Base-by-base conservation (phyloP, 2,797 vertebrate species). In the Neostethus bicornis region DNA sequence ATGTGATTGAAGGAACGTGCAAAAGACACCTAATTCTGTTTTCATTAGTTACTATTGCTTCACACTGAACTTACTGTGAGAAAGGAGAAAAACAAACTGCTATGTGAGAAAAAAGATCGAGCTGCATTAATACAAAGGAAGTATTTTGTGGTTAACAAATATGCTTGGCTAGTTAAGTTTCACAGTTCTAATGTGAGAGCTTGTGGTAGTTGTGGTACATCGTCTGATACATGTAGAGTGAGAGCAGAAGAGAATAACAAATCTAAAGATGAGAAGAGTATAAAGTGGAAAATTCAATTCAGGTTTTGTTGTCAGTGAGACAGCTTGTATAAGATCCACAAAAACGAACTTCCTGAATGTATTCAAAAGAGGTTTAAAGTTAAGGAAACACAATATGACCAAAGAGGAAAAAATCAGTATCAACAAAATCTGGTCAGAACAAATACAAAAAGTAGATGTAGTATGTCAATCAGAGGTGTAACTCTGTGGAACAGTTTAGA, bases 231-330 rank as follows among this genome's bases (percentile, higher is more conserved):
- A 71, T 44, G 7, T 35, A 49, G 7, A 51, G 19, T 51, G 20
- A 75, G 77, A 77, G 50, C 28, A 55, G 62, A 83, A 79, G 51
- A 46, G 42, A 46, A 59, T 13, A 52, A 54, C 60, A 29, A 23
- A 62, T 12, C 63, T 12, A 12, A 39, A n/a, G 20, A 37, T 13
- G 11, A 29, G 26, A 66, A 54, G 7, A 7, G 13, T 43, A 20
- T 17, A 8, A 31, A 17, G 17, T 25, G 43, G 47, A 48, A 54
- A 14, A 17, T 42, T 4, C 20, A 17, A 9, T 44, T 32, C 49
- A 23, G 26, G 14, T 20, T 48, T 41, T 54, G 21, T 42, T 62
- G 12, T 52, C 20, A 50, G 21, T 20, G 13, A 17, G 13, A 54
- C 29, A 54, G 48, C 7, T n/a, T n/a, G n/a, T n/a, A n/a, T n/a